phyloP scores from a whole-genome alignment of 2,888 invertebrate species.

The Eupithecia subfuscata region DNA sequence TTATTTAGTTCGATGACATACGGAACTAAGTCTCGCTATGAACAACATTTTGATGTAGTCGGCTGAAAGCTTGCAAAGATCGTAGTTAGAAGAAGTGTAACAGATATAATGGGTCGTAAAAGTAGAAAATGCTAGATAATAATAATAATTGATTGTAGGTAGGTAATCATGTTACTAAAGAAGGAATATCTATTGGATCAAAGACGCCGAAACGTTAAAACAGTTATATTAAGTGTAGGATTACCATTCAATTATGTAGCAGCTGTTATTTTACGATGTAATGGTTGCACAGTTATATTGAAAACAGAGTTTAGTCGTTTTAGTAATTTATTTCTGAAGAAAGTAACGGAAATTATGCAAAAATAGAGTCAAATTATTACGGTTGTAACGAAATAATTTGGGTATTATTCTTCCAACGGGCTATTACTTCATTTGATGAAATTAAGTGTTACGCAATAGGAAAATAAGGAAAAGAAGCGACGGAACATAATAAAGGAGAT shows the following conservation, averaged over 20 bases:
- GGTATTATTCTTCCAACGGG: background rate
- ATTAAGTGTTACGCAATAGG: background rate
- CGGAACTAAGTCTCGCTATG: background rate
- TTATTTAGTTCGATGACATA: background rate
- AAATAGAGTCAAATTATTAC: background rate
- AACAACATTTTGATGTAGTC: background rate
- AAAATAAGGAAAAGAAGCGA: background rate
- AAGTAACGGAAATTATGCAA: background rate
- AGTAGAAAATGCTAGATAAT: background rate
- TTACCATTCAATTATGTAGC: constrained; percentile 31
- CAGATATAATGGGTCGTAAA: background rate
- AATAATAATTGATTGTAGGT: no score
- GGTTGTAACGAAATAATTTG: background rate
- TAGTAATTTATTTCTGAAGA: constrained; percentile 8
- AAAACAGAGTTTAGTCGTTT: constrained; percentile 30
- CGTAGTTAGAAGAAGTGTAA: background rate
- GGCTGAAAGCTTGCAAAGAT: background rate
- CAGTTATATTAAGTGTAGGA: constrained; percentile 24
- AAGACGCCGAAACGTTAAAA: constrained; percentile 28
- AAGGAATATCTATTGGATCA: constrained; percentile 17
- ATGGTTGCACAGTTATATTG: constrained; percentile 34
- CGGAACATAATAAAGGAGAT: background rate
- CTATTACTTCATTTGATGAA: background rate
- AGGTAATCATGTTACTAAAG: constrained; percentile 17
- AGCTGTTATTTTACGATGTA: constrained; percentile 31